A percentile compares a stretch with the other conserved stretches of the same genome.
phyloP scores from a whole-genome alignment of 1,140 invertebrate genomes.

The Papilio machaon region DNA sequence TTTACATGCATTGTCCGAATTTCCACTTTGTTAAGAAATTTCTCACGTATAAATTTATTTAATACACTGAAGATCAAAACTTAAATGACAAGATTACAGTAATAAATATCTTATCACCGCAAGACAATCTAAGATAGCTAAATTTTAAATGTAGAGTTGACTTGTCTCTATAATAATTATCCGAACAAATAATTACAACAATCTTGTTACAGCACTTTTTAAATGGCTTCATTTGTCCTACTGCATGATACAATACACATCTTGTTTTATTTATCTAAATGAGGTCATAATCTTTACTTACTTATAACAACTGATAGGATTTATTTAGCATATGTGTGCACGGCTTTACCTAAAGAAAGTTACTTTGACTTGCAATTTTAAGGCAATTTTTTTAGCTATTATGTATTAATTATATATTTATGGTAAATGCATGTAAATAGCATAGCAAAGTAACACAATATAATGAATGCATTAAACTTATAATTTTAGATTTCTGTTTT shows the following conservation, averaged over 20 bases:
- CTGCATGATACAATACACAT: slow-evolving; percentile 12
- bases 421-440: not conserved
- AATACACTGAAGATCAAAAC: slow-evolving; percentile 14
- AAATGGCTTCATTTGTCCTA: slow-evolving; percentile 31
- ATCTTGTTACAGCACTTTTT: slow-evolving; percentile 30
- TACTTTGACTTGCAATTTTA: not conserved
- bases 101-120: slow-evolving; percentile 33
- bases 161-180: slow-evolving; percentile 33
- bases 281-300: slow-evolving; percentile 13
- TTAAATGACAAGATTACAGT: slow-evolving; percentile 10
- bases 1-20: not conserved
- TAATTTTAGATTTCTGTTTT: not conserved
- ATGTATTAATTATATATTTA: no score
- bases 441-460: not conserved
- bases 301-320: not conserved
- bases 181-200: slow-evolving; percentile 31
- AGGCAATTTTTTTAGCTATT: not conserved
- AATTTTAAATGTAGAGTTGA: not conserved
- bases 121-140: slow-evolving; percentile 33
- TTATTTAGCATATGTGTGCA: not conserved
- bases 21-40: not conserved
- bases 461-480: not conserved
- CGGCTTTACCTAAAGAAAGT: not conserved
- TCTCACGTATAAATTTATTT: slow-evolving; percentile 25
- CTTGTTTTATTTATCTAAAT: slow-evolving; percentile 23